A percentile compares a stretch with the other conserved stretches of the same genome.
Conservation (phyloP, 2,113 vertebrate genomes). For the Pantherophis guttatus region DNA sequence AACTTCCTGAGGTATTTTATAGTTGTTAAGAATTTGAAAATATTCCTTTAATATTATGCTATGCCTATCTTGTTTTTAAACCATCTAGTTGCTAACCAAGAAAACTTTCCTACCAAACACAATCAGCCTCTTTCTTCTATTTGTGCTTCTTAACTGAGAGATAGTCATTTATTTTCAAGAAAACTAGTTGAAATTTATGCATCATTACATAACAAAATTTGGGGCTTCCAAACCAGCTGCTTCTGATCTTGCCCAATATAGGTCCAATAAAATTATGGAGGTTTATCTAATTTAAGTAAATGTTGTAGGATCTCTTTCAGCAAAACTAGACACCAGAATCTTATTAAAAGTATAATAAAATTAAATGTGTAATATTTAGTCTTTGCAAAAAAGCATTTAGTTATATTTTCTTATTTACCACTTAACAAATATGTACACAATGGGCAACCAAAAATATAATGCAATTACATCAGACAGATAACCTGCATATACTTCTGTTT, state of each 20-base stretch:
- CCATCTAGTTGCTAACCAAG: not conserved
- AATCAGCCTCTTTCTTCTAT: not conserved
- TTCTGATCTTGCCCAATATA: not conserved
- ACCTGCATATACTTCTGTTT: not conserved
- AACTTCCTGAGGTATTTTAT: not conserved
- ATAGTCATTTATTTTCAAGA: not conserved
- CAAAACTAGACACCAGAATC: not conserved
- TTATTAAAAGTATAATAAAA: not conserved
- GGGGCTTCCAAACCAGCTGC: not conserved
- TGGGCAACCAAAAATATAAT: not conserved
- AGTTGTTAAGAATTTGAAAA: not conserved
- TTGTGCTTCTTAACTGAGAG: not conserved
- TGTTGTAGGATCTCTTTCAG: not conserved
- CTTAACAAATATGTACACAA: not conserved
- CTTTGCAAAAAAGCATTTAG: not conserved
- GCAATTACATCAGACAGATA: not conserved
- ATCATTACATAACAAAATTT: not conserved
- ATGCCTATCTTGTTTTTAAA: not conserved
- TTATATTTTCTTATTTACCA: not conserved
- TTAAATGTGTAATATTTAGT: not conserved
- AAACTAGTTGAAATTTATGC: not conserved
- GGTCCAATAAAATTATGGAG: not conserved
- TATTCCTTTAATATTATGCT: not conserved
- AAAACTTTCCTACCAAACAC: not conserved
- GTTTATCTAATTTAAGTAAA: not conserved